Base-by-base conservation (phyloP, 2,113 vertebrate species). In the Loxodonta africana region DNA sequence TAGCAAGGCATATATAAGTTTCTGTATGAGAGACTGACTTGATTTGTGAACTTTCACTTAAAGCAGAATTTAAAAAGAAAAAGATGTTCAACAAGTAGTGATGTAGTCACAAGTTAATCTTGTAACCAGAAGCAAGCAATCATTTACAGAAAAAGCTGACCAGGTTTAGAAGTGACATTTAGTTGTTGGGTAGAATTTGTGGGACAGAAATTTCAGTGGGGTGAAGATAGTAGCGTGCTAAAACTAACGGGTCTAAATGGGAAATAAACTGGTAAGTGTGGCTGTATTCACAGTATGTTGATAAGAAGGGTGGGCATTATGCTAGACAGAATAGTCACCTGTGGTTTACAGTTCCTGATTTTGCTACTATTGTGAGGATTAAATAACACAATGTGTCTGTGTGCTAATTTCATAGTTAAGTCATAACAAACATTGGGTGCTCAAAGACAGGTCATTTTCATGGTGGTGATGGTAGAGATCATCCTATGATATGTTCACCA, bases 371-470 rank as follows among this genome's bases (percentile, higher is more conserved):
- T 89, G 20, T 74, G 78, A 94, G 6, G 17, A 62, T 84, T 69
- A 83, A 74, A 82, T 89, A 86, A 81, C 92, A 73, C 23, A 76
- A 23, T 48, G 8, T 94, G 51, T 67, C 26, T 53, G 8, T 91
- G 51, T 78, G 69, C 41, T 90, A 83, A 91, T 83, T 81, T 94
- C 4, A n/a, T 71, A 78, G 60, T 44, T 87, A 90, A 94, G 76
- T 33, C 14, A 15, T 69, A 74, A 14, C 41, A 76, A 3, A 57
- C 14, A 60, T 10, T 60, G 30, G 11, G 28, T 51, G 5, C 18
- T 92, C 57, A 85, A 78, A 88, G 41, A 63, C 41, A 41, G 9
- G 6, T 41, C 18, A 41, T 95, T 94, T 17, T 87, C 20, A 10
- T 44, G 4, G 4, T 51, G 33, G 8, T 41, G 62, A 74, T 20